Base-by-base conservation (phyloP, 1,140 invertebrate species). In the Drosophila sturtevanti region DNA sequence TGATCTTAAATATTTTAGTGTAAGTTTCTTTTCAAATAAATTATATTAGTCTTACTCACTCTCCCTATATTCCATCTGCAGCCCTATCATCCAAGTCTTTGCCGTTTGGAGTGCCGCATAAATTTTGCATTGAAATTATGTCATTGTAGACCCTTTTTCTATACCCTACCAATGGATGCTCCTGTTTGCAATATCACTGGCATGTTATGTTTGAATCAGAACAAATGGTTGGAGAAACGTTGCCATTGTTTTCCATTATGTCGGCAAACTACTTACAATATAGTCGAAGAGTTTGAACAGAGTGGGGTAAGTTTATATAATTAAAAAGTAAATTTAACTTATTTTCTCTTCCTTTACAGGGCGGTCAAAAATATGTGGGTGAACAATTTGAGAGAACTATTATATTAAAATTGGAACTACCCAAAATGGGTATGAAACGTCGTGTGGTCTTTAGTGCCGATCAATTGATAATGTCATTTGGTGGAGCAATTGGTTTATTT, bases 391-490 rank as follows among this genome's bases (percentile, higher is more conserved):
- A 91, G 31, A 77, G 90, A 4, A 77, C 79, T 0, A 62, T 89
- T 5, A 79, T 86, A 37, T 61, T 91, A 12, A 74, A 81, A 22
- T 41, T 87, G 60, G 71, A 77, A 11, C 16, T 91, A 27, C 81
- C 90, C 24, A 89, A 79, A 58, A 86, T 91, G 75, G 87, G 79
- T 18, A 86, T 91, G 52, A 90, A 85, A 44, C 80, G 89, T 2
- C 73, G 87, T 16, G 90, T 91, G 10, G 87, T 91, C 4, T 91
- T 91, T 27, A 91, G 90, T 52, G 72, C 75, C 9, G 90, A 91
- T 75, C 90, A 91, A 63, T 54, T 91, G 59, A 76, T 91, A 21
- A 79, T 91, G 74, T 91, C 90, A 1, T 81, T 91, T 52, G 90
- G 90, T 14, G 90, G 90, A 10, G 90, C 90, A 7, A 89, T 90